Conservation (phyloP, 2,888 invertebrate genomes). For the Nephrotoma appendiculata region DNA sequence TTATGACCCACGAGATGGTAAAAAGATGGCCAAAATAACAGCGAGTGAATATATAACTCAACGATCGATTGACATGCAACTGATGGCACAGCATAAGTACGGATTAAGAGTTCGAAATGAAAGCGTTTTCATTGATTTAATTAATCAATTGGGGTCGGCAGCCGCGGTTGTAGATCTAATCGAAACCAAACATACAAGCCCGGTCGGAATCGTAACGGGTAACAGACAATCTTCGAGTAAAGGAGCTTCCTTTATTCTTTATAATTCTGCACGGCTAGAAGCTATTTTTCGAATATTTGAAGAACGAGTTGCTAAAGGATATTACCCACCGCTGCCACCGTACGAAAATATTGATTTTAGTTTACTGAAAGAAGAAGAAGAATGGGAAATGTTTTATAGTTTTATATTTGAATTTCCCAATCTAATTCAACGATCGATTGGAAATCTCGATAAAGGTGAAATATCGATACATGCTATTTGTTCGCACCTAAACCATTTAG, state of each 20-base stretch:
- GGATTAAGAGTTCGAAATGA: constrained; percentile 38
- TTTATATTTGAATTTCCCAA: constrained; percentile 49
- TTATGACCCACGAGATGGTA: not conserved
- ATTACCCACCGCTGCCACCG: constrained; percentile 45
- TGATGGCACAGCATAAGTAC: constrained; percentile 54
- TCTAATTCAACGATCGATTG: constrained; percentile 40
- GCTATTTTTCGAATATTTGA: constrained; percentile 49
- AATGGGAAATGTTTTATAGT: constrained; percentile 58
- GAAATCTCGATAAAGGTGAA: constrained; percentile 35
- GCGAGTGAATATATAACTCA: constrained; percentile 28
- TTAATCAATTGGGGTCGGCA: constrained; percentile 46
- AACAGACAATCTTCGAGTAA: constrained; percentile 1
- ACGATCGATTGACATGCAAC: constrained; percentile 44
- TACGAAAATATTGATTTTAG: constrained; percentile 45
- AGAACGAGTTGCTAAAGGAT: constrained; percentile 36
- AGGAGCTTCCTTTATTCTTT: constrained; percentile 59
- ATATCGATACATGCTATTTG: constrained; percentile 50
- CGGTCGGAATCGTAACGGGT: constrained; percentile 35
- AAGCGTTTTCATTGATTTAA: constrained; percentile 37
- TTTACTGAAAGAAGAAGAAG: constrained; percentile 51
- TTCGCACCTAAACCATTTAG: constrained; percentile 46
- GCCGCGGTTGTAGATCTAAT: constrained; percentile 52
- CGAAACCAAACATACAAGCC: constrained; percentile 44
- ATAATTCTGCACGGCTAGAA: constrained; percentile 60
- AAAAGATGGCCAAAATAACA: not conserved